phyloP scores from a whole-genome alignment of 2,888 invertebrate genomes.

The Eilema griseolum region DNA sequence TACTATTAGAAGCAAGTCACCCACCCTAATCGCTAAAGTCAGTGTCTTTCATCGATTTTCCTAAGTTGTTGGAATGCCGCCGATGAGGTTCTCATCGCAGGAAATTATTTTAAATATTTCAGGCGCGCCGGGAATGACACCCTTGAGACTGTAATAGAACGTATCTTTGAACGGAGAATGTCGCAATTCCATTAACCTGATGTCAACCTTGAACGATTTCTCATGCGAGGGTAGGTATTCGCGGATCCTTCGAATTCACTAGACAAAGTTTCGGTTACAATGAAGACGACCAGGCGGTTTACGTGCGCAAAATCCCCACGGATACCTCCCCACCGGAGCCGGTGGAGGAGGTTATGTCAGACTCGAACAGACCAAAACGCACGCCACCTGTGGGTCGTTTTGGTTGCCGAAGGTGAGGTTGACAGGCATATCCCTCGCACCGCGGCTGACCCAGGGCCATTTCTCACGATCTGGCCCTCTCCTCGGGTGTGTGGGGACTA shows the following conservation, averaged over 20 bases:
- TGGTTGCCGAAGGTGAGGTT: too few relatives aligned
- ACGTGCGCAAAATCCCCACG: too few relatives aligned
- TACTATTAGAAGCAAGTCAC: too few relatives aligned
- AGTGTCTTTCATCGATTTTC: not conserved
- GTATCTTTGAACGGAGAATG: conserved; percentile 1
- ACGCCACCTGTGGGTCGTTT: too few relatives aligned
- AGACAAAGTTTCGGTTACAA: not conserved
- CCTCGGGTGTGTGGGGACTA: too few relatives aligned
- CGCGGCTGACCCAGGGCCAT: too few relatives aligned
- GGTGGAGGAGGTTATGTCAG: too few relatives aligned
- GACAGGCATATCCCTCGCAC: too few relatives aligned
- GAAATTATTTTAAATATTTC: conserved; percentile 1
- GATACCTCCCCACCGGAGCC: too few relatives aligned
- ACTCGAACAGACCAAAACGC: too few relatives aligned
- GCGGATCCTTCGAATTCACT: not conserved
- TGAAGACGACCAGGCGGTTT: too few relatives aligned
- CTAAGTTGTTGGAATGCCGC: not conserved
- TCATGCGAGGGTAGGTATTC: not conserved
- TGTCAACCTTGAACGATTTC: not conserved
- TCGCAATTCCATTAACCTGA: not conserved
- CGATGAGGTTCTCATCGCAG: conserved; percentile 2
- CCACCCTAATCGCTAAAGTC: not conserved
- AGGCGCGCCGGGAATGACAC: not conserved
- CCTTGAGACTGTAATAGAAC: not conserved
- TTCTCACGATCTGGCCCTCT: too few relatives aligned